Conservation (phyloP, 1,140 invertebrate genomes). For the Calephelis virginiensis region DNA sequence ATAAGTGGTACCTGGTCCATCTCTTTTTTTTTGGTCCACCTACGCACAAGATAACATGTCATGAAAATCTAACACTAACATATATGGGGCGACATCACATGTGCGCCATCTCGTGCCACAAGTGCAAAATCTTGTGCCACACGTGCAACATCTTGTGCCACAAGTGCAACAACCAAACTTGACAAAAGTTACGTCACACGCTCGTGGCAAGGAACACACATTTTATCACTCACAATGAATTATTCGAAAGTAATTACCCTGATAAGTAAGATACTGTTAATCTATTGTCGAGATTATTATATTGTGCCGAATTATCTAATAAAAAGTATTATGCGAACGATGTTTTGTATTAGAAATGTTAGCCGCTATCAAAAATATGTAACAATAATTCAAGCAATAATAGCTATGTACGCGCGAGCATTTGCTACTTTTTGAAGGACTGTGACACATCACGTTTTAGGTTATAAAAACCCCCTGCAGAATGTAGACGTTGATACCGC, state of each 20-base stretch:
- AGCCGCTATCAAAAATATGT: not conserved
- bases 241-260: conserved; percentile 35
- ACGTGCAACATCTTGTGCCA: not conserved
- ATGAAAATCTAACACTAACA: not conserved
- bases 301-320: conserved; percentile 33
- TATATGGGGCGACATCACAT: not conserved
- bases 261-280: conserved; percentile 41
- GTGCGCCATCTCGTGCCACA: not conserved
- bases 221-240: conserved; percentile 17
- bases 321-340: conserved; percentile 20
- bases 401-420: too few species aligned
- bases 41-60: not conserved
- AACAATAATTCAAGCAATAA: not conserved
- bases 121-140: not conserved
- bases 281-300: conserved; percentile 43
- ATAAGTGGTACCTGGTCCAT: not conserved
- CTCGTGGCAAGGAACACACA: conserved; percentile 23
- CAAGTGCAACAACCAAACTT: not conserved
- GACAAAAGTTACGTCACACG: not conserved
- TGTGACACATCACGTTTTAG: too few species aligned
- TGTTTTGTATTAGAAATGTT: not conserved
- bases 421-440: too few species aligned
- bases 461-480: too few species aligned
- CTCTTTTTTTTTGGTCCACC: not conserved
- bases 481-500: too few species aligned